phyloP scores from a whole-genome alignment of 2,888 invertebrate species.

The Hanleya hanleyi region DNA sequence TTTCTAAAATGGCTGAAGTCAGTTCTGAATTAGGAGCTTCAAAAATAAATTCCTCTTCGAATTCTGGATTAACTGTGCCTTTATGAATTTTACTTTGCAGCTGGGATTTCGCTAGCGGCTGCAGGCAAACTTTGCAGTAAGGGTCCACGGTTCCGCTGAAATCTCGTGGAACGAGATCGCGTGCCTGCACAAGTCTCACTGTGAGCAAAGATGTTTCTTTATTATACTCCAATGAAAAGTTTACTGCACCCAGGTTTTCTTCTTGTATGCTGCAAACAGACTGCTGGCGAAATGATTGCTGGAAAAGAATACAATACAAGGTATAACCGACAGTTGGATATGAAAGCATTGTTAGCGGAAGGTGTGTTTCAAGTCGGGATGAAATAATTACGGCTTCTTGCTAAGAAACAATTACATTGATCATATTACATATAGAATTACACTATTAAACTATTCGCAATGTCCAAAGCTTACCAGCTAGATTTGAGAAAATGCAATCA shows the following conservation, averaged over 20 bases:
- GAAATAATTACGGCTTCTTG: no score
- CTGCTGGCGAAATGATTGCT: constrained; percentile 44
- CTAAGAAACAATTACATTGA: no score
- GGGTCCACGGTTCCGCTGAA: constrained; percentile 75
- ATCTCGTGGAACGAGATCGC: constrained; percentile 71
- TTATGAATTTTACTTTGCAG: constrained; percentile 76
- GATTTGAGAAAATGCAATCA: no score
- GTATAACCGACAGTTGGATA: no score
- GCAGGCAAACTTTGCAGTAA: constrained; percentile 90
- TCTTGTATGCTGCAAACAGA: constrained; percentile 65
- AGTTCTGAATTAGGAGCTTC: constrained; percentile 76
- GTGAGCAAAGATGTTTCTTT: constrained; percentile 79
- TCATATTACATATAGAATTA: no score
- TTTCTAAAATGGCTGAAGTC: constrained; percentile 77
- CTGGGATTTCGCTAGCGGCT: constrained; percentile 80
- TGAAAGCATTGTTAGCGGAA: no score
- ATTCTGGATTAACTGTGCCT: constrained; percentile 80
- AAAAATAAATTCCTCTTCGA: constrained; percentile 82
- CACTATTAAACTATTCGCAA: no score
- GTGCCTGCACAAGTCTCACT: constrained; percentile 80
- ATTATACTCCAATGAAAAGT: constrained; percentile 79
- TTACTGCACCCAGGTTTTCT: constrained; percentile 79
- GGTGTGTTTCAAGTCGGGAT: no score
- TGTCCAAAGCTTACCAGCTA: no score
- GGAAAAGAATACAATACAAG: not conserved